Base-by-base conservation (phyloP, 2,888 invertebrate genomes). In the Cantharis rustica region DNA sequence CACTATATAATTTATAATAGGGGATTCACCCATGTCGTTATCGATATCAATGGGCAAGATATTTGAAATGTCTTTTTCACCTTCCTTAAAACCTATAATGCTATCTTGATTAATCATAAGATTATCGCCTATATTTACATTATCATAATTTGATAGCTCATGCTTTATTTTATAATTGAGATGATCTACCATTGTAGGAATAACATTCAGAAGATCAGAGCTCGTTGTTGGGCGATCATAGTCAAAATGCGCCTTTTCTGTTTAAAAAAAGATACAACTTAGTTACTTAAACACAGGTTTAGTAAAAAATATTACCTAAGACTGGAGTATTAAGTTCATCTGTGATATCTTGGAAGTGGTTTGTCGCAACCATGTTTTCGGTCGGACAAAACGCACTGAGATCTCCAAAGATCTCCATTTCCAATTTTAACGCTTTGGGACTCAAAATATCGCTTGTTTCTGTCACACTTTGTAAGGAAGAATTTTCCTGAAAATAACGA, bases 321-420 rank as follows among this genome's bases (percentile, higher is more conserved):
- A 84, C 82, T 16, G 87, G 87, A 61, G 87, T 87, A 81, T 85
- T 85, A 72, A 87, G 83, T 85, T 88, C 88, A 88, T 88, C 87
- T 85, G 82, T 82, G 84, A 78, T 83, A 82, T 78, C 84, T 82
- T 79, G 81, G 70, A 75, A 81, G 87, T 87, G 88, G 88, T 87
- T 89, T 88, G 85, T 87, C 87, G 88, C 89, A 87, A 87, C 89
- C 89, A 88, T 90, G 86, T 88, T 89, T 87, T 88, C 89, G 86
- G 86, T 88, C 86, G 88, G 89, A 88, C 91, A 92, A 91, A 90
- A 92, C 83, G 88, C 88, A 85, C 89, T 90, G 88, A 93, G 90
- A 89, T 93, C 93, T 90, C 92, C 92, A 90, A 93, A 93, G 89
- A 92, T 91, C 89, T 93, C 93, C 91, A 79, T 79, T 61, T 80